phyloP scores from a whole-genome alignment of 2,113 vertebrate species.

The Carassius gibelio region DNA sequence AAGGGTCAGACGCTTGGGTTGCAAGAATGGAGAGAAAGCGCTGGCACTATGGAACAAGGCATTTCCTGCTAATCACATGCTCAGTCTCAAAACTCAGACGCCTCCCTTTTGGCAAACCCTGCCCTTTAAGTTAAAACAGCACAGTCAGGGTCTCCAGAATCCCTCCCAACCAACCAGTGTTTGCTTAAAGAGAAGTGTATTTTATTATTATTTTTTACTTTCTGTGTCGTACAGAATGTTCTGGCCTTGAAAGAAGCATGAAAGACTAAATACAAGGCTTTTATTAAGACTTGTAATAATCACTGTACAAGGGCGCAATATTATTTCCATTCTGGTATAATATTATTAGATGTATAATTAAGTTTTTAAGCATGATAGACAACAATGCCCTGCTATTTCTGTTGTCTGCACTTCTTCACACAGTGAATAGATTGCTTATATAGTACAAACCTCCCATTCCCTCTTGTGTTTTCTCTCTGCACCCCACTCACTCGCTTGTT shows the following conservation, averaged over 20 bases:
- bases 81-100: not conserved
- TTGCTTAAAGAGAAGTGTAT: not conserved
- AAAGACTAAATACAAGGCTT: not conserved
- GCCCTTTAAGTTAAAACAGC: constrained; percentile 13
- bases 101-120: not conserved
- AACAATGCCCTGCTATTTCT: not conserved
- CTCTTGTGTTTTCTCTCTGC: not conserved
- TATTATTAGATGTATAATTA: not conserved
- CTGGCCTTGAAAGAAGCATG: not conserved
- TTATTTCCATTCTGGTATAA: not conserved
- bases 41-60: constrained; percentile 36
- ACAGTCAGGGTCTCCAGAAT: constrained; percentile 3
- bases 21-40: constrained; percentile 21
- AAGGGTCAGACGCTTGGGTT: constrained; percentile 15
- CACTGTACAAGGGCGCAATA: not conserved
- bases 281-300: not conserved
- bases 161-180: not conserved
- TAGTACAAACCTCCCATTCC: not conserved
- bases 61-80: constrained; percentile 8
- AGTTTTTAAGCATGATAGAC: not conserved
- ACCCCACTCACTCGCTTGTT: not conserved
- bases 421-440: not conserved
- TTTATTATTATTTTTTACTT: not conserved
- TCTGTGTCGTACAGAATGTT: constrained; percentile 34
- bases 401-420: not conserved